A percentile compares a stretch with the other conserved stretches of the same genome.
These are phyloP conservation scores for Nansenia antarctica DNA, from an alignment of 2,113 vertebrate species.

Conservation along the genomic window DNA sequence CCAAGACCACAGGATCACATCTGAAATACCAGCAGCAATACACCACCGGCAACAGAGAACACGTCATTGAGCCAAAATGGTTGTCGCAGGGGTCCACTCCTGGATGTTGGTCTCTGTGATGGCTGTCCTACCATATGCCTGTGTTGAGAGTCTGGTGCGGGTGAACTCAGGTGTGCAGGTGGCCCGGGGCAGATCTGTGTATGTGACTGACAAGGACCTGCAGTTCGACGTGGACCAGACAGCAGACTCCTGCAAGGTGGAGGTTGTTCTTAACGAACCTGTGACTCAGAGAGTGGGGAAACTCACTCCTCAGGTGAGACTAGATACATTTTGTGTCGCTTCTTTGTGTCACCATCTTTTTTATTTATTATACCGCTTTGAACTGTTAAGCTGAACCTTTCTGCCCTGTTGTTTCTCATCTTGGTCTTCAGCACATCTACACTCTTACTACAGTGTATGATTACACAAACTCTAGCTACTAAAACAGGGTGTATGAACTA, in stretches of 20 bases:
- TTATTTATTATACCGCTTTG: no score
- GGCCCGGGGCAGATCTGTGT: constrained; percentile 63
- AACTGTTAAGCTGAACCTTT: no score
- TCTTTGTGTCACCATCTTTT: no score
- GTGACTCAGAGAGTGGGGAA: constrained; percentile 71
- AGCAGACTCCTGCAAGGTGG: constrained; percentile 70
- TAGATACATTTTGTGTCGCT: neutral
- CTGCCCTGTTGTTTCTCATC: neutral
- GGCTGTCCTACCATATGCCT: neutral
- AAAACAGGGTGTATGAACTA: neutral
- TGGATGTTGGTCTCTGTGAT: constrained; percentile 23
- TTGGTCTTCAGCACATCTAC: neutral
- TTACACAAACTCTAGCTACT: neutral
- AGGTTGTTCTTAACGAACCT: constrained; percentile 73
- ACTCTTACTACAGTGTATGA: neutral
- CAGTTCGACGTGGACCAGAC: constrained; percentile 47
- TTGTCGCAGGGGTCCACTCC: neutral
- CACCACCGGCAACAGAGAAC: neutral
- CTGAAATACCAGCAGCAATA: neutral
- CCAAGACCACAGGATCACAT: neutral
- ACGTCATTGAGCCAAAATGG: constrained; percentile 37
- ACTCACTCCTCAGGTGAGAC: constrained; percentile 60
- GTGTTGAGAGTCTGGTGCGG: constrained; percentile 57
- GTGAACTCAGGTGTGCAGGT: constrained; percentile 61
- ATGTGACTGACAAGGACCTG: constrained; percentile 59